phyloP scores from a whole-genome alignment of 2,797 vertebrate genomes.

The Falco peregrinus region DNA sequence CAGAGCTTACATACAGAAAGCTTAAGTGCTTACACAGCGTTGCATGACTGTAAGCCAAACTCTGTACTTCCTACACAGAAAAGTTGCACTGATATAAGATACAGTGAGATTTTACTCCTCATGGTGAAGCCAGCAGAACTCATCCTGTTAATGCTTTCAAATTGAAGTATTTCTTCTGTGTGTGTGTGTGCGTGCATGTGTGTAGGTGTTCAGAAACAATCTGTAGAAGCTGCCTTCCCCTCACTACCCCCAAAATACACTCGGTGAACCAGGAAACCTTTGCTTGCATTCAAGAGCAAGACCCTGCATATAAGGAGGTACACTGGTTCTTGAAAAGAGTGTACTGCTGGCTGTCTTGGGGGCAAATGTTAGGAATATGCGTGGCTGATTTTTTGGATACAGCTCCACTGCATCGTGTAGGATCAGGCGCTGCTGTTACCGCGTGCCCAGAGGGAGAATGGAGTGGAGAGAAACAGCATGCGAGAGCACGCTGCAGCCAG shows the following conservation, averaged over 20 bases:
- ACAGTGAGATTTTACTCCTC: neutral
- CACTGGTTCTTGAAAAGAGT: neutral
- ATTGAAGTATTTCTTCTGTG: neutral
- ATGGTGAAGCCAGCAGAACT: neutral
- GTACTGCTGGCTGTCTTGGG: neutral
- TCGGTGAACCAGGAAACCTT: neutral
- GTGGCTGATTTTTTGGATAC: neutral
- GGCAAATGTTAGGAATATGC: neutral
- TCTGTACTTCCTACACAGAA: neutral
- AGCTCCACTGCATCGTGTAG: neutral
- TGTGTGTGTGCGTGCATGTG: no score
- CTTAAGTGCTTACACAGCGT: neutral
- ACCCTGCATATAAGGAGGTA: neutral
- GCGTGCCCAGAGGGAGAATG: neutral
- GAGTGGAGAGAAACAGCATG: neutral
- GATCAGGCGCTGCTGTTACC: neutral
- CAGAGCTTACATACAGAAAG: neutral
- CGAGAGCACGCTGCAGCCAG: neutral
- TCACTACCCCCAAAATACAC: neutral
- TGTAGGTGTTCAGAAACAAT: neutral
- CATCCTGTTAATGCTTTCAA: neutral
- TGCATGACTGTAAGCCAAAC: neutral
- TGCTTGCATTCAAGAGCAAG: neutral
- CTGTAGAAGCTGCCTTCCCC: neutral
- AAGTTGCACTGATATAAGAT: neutral